These are phyloP conservation scores for Allobates femoralis DNA, from an alignment of 2,797 vertebrate species.

Conservation along the genomic window DNA sequence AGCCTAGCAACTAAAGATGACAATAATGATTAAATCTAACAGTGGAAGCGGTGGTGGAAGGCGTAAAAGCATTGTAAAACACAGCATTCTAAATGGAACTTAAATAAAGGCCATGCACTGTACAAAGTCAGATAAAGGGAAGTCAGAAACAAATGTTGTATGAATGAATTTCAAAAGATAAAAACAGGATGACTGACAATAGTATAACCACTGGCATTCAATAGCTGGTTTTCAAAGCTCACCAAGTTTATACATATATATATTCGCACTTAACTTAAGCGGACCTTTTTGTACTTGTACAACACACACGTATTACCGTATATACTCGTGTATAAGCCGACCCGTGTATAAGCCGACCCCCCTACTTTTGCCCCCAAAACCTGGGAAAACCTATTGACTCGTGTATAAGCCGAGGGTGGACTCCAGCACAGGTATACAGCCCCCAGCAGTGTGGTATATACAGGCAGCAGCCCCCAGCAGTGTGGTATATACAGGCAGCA, in stretches of 20 bases:
- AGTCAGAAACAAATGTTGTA: conserved; percentile 56
- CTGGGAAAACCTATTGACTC: too few relatives aligned
- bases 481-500: too few relatives aligned
- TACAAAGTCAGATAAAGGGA: conserved; percentile 60
- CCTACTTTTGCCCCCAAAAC: too few relatives aligned
- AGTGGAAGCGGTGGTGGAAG: conserved; percentile 36
- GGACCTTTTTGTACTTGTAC: too few relatives aligned
- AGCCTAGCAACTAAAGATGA: conserved; percentile 66
- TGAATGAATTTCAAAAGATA: conserved; percentile 57
- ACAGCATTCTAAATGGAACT: conserved; percentile 48
- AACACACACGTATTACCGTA: too few relatives aligned
- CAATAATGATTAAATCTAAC: conserved; percentile 64
- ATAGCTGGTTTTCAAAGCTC: neutral
- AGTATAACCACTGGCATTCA: neutral
- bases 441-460: too few relatives aligned
- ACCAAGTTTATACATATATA: neutral
- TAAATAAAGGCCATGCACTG: conserved; percentile 59
- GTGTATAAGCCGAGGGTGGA: too few relatives aligned
- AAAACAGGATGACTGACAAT: conserved; percentile 59
- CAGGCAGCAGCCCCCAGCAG: too few relatives aligned
- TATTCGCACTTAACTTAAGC: too few relatives aligned
- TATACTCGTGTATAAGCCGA: too few relatives aligned
- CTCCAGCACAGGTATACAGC: too few relatives aligned
- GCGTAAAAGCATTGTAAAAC: conserved; percentile 61
- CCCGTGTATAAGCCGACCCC: too few relatives aligned